Conservation (phyloP, 1,140 invertebrate species). For the Stegodyphus mimosarum region DNA sequence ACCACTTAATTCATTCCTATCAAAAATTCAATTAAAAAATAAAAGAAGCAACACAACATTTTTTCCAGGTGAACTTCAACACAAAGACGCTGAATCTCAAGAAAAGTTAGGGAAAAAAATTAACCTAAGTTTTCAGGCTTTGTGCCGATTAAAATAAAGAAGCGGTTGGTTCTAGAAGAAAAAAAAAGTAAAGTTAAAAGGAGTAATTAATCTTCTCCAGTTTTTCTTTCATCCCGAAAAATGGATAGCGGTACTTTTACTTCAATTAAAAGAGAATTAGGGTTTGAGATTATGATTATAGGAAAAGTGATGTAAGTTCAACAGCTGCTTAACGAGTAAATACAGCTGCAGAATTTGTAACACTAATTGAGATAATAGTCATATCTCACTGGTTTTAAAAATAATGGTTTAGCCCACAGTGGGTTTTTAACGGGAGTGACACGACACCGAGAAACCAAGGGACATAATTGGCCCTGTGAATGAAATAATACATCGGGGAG, state of each 20-base stretch:
- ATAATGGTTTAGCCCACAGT: too few relatives aligned
- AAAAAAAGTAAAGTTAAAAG: constrained; percentile 15
- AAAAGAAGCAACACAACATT: neutral
- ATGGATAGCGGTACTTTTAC: constrained; percentile 41
- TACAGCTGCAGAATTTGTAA: too few relatives aligned
- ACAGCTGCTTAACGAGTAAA: too few relatives aligned
- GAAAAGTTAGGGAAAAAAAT: neutral
- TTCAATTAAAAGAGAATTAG: constrained; percentile 56
- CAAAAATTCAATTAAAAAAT: neutral
- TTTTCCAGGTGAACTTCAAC: neutral
- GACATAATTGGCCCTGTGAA: too few relatives aligned
- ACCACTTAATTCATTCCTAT: constrained; percentile 38
- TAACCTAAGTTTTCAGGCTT: constrained; percentile 12
- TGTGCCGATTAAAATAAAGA: constrained; percentile 46
- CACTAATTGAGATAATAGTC: too few relatives aligned
- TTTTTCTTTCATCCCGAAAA: constrained; percentile 41
- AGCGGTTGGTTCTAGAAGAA: neutral
- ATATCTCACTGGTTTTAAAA: too few relatives aligned
- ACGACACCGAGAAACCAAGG: too few relatives aligned
- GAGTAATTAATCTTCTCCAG: constrained; percentile 42
- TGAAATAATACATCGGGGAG: too few relatives aligned
- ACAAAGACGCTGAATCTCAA: neutral
- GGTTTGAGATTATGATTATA: neutral
- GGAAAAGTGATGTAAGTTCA: neutral
- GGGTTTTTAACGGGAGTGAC: too few relatives aligned